These are phyloP conservation scores for Temnothorax nylanderi DNA, from an alignment of 1,140 invertebrate genomes.

Conservation along the genomic window DNA sequence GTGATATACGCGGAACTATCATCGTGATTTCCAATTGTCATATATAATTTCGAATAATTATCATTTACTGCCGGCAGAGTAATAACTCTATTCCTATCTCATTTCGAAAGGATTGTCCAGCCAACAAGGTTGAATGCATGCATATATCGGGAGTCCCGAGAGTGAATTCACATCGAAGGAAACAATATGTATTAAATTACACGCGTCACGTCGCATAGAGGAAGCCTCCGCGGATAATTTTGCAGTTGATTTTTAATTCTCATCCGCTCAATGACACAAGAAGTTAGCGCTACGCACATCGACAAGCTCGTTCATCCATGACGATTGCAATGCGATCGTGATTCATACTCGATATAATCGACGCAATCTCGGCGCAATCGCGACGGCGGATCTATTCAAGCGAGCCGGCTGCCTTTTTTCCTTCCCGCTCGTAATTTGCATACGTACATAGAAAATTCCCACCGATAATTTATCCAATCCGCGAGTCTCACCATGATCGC, in stretches of 20 bases:
- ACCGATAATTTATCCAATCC: slow-evolving; percentile 42
- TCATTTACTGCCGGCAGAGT: neutral
- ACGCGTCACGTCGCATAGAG: slow-evolving; percentile 35
- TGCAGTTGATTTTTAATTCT: slow-evolving; percentile 48
- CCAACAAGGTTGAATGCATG: slow-evolving; percentile 20
- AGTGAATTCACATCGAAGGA: slow-evolving; percentile 21
- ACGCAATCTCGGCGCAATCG: slow-evolving; percentile 58
- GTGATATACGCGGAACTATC: slow-evolving; percentile 3
- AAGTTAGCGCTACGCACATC: slow-evolving; percentile 51
- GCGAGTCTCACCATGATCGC: neutral
- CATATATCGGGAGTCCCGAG: neutral
- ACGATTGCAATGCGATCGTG: slow-evolving; percentile 56
- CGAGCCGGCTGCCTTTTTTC: slow-evolving; percentile 11
- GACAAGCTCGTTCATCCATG: slow-evolving; percentile 48
- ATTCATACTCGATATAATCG: slow-evolving; percentile 59
- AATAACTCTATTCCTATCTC: slow-evolving; percentile 30
- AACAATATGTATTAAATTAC: slow-evolving; percentile 60
- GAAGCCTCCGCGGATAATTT: slow-evolving; percentile 33
- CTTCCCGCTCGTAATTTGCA: slow-evolving; percentile 64
- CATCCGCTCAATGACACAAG: slow-evolving; percentile 54
- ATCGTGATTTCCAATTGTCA: slow-evolving; percentile 18
- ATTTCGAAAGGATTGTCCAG: neutral
- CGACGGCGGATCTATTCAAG: slow-evolving; percentile 32
- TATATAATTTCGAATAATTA: slow-evolving; percentile 45
- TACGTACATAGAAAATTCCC: slow-evolving; percentile 50